Base-by-base conservation (phyloP, 1,140 invertebrate genomes). In the Lineus longissimus region DNA sequence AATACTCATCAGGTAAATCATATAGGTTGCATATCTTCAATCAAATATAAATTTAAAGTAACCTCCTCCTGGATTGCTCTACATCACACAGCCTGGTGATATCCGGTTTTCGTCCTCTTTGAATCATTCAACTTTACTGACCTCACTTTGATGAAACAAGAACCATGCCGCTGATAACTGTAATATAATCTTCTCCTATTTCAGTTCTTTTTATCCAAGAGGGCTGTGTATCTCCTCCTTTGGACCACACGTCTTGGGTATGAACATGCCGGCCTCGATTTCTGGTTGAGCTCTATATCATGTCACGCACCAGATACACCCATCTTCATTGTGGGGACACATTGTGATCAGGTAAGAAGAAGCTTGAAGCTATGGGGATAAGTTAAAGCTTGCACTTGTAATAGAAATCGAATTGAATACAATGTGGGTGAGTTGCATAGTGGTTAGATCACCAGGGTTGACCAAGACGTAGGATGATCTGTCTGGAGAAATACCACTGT, bases 261-360 rank as follows among this genome's bases (percentile, higher is more conserved):
- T 61, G 75, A 81, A 59, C 78, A 81, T 68, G 77, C 77, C 31
- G 80, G 78, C 19, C 67, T 81, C 13, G 77, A 81, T 59, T 81
- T 81, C 70, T 81, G 70, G 70, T 43, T 71, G 2, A 65, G 62
- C 51, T 81, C 80, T 17, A 77, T 81, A 15, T 73, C 76, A 4
- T 80, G 80, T 55, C 80, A 81, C 63, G 78, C 77, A 25, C 78
- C 78, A 17, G 70, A 75, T 41, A 76, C 78, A 55, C 80, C 80
- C 0, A 72, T 81, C 15, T 67, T 81, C 22, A 70, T 81, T 4
- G 70, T 81, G 2, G 80, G 80, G 29, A 79, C 79, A 2, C 78
- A 80, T 56, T 72, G 69, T 64, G 79, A 81, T 59, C 74, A 80
- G 71, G 79, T 81, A 36, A 51, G 43, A 36, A 27, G 45, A 54